Base-by-base conservation (phyloP, 2,888 invertebrate genomes). In the Chymomyza caudatula region DNA sequence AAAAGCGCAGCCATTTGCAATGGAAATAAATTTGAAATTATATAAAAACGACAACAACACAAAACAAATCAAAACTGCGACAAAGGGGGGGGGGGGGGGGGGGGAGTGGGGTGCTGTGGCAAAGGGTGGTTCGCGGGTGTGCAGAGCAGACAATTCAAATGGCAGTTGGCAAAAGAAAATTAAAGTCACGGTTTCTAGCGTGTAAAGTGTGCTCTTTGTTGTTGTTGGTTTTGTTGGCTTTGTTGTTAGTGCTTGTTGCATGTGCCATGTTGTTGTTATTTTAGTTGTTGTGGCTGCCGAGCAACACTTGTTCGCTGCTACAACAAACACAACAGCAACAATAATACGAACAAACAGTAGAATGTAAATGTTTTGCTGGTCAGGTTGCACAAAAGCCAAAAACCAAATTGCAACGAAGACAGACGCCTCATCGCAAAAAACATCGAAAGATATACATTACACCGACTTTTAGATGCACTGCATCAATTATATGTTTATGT, bases 161-260 rank as follows among this genome's bases (percentile, higher is more conserved):
- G 15, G 49, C 29, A 49, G 13, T 17, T 17, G 29, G 44, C 61
- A 52, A 62, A 81, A 78, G 78, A 76, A 86, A 86, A 86, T 86
- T 87, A 80, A 87, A 86, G 86, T 86, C 86, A 86, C 86, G 86
- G 86, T 84, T 85, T 86, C 73, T 71, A 77, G 80, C 85, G 86
- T 87, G 86, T 85, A 87, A 86, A 87, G 84, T 77, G 77, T 67
- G 65, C 56, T 53, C n/a, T 37, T 54, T 43, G 29, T 37, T 37
- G 61, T 47, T 56, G 47, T 37, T 37, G 29, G 8, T 6, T 5
- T 49, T 17, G 17, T 17, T 49, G 49, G 49, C 49, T 49, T 58
- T 54, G 43, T 43, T 58, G 64, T 61, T 56, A 47, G 17, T 37
- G 37, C 15, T 53, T 53, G 23, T 53, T 22, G 19, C n/a, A n/a